phyloP scores from a whole-genome alignment of 1,140 invertebrate species.

The Rhagoletis pomonella region DNA sequence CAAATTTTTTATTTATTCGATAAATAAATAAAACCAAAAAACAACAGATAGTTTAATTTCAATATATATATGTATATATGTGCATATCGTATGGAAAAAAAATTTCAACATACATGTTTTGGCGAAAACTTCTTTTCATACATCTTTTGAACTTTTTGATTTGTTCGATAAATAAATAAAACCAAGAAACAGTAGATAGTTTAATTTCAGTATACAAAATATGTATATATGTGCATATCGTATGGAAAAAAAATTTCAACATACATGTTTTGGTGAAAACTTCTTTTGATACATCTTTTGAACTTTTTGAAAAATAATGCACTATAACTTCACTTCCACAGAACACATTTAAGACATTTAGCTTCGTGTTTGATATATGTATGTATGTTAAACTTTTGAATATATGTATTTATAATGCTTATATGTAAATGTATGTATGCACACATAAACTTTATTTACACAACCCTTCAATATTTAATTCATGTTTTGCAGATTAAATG shows the following conservation, averaged over 20 bases:
- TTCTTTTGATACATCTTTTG: constrained; percentile 1
- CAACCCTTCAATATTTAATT: too few relatives aligned
- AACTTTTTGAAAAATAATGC: constrained; percentile 29
- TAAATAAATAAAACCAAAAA: not conserved
- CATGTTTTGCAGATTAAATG: too few relatives aligned
- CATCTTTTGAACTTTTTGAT: not conserved
- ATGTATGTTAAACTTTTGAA: too few relatives aligned
- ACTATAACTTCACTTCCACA: not conserved
- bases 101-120: not conserved
- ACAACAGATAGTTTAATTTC: too few relatives aligned
- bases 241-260: not conserved
- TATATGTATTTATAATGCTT: too few relatives aligned
- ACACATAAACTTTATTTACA: not conserved
- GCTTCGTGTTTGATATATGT: too few relatives aligned
- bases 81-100: not conserved
- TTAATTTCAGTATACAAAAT: too few relatives aligned
- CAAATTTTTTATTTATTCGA: not conserved
- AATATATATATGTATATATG: too few relatives aligned
- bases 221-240: too few relatives aligned
- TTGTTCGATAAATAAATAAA: not conserved
- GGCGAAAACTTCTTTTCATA: not conserved
- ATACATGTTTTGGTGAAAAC: not conserved
- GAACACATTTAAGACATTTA: too few relatives aligned
- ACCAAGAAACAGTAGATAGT: too few relatives aligned
- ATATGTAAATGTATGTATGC: too few relatives aligned